A percentile compares a stretch with the other conserved stretches of the same genome.
These are phyloP conservation scores for Alviniconcha marisindica DNA, from an alignment of 1,140 invertebrate genomes.

Conservation along the genomic window DNA sequence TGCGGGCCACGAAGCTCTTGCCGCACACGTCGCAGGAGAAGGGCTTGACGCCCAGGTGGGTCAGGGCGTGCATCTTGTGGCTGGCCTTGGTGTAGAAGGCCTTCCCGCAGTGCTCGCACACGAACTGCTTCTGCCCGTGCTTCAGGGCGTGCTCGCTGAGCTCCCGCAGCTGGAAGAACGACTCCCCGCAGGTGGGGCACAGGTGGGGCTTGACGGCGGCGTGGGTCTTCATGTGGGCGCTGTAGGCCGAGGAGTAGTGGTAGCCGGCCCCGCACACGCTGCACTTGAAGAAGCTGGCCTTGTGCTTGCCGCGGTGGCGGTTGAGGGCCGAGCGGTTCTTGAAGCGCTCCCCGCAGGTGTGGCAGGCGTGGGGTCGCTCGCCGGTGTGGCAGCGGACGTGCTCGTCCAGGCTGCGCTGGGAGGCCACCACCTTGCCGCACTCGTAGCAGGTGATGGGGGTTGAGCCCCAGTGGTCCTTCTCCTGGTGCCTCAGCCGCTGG, in stretches of 20 bases:
- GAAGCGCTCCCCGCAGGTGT: not conserved
- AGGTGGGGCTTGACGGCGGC: not conserved
- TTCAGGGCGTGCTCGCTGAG: not conserved
- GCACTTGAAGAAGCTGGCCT: not conserved
- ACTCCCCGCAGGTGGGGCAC: not conserved
- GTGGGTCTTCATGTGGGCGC: not conserved
- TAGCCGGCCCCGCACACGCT: not conserved
- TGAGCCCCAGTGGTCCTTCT: slow-evolving; percentile 2
- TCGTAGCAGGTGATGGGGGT: slow-evolving; percentile 9
- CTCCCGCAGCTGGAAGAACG: not conserved
- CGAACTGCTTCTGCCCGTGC: slow-evolving; percentile 19
- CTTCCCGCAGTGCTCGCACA: not conserved
- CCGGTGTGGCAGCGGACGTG: not conserved
- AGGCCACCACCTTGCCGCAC: not conserved
- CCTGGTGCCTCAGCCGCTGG: not conserved
- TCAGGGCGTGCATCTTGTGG: not conserved
- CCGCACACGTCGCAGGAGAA: not conserved
- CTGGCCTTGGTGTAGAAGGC: not conserved
- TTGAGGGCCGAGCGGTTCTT: not conserved
- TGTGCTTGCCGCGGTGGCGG: not conserved
- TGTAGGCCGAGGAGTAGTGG: not conserved
- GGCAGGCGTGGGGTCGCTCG: not conserved
- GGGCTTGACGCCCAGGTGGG: slow-evolving; percentile 1
- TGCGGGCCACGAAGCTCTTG: not conserved
- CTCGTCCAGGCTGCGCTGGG: not conserved